phyloP scores from a whole-genome alignment of 2,113 vertebrate genomes.

The Oenanthe oenanthe region DNA sequence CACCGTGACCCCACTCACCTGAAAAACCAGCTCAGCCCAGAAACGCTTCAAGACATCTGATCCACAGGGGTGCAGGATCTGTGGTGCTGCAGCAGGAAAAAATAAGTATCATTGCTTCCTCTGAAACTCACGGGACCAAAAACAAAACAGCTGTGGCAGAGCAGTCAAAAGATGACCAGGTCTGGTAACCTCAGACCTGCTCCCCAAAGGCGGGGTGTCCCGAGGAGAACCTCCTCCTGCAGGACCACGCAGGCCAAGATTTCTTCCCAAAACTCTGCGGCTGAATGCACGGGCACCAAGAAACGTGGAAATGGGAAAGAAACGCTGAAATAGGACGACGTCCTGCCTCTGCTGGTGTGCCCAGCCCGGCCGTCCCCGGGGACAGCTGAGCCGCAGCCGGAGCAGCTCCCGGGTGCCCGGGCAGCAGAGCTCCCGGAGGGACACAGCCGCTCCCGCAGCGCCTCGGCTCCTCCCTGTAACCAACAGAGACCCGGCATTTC shows the following conservation, averaged over 20 bases:
- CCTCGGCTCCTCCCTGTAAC: not conserved
- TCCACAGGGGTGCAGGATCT: not conserved
- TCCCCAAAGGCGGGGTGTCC: not conserved
- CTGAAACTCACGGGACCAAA: not conserved
- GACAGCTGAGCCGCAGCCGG: not conserved
- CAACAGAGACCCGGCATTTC: not conserved
- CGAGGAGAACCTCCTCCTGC: not conserved
- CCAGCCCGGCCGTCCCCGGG: not conserved
- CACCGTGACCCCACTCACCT: constrained; percentile 20
- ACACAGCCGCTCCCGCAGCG: not conserved
- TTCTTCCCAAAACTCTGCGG: not conserved
- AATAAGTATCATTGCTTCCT: constrained; percentile 16
- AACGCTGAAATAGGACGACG: accelerated
- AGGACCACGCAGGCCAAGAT: not conserved
- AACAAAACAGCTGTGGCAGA: not conserved
- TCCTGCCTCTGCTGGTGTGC: not conserved
- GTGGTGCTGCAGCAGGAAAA: constrained; percentile 33
- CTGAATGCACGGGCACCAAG: accelerated
- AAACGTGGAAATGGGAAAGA: accelerated
- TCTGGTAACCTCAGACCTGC: not conserved
- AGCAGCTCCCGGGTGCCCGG: not conserved
- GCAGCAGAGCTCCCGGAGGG: not conserved
- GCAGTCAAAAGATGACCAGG: no score
- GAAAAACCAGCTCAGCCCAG: constrained; percentile 28
- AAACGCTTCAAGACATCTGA: constrained; percentile 39